phyloP scores from a whole-genome alignment of 2,888 invertebrate genomes.

The Coleophora flavipennella region DNA sequence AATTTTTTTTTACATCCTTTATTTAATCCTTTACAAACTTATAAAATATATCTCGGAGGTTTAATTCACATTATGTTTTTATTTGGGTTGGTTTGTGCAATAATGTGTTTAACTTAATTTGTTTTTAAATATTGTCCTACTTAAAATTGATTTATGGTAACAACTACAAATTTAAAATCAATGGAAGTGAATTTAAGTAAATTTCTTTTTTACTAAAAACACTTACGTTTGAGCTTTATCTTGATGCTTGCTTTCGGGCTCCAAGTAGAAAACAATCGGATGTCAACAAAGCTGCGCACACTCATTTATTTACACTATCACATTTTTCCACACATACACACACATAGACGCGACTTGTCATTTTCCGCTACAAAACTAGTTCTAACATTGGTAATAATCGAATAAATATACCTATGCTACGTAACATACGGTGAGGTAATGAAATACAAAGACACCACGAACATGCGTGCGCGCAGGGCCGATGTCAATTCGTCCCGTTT shows the following conservation, averaged over 20 bases:
- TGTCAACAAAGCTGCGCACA: slow-evolving; percentile 57
- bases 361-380: slow-evolving; percentile 8
- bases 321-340: slow-evolving; percentile 16
- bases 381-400: slow-evolving; percentile 8
- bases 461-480: slow-evolving; percentile 51
- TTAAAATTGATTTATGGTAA: too few relatives aligned
- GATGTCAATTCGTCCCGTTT: slow-evolving; percentile 48
- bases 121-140: too few relatives aligned
- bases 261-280: slow-evolving; percentile 65
- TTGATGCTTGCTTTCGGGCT: slow-evolving; percentile 66
- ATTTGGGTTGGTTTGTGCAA: too few relatives aligned
- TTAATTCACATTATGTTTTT: too few relatives aligned
- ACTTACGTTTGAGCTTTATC: slow-evolving; percentile 69
- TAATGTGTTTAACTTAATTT: too few relatives aligned
- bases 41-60: too few relatives aligned
- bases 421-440: slow-evolving; percentile 4
- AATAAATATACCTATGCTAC: slow-evolving; percentile 15
- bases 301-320: slow-evolving; percentile 64
- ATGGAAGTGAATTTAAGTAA: too few relatives aligned
- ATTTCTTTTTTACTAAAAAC: background rate
- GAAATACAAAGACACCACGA: slow-evolving; percentile 31
- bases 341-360: background rate
- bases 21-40: too few relatives aligned
- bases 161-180: too few relatives aligned
- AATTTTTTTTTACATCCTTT: too few relatives aligned